A percentile compares a stretch with the other conserved stretches of the same genome.
Evolutionary conservation across 2,113 vertebrate species (phyloP).

Genomic region (Planiliza haematocheilus): DNA sequence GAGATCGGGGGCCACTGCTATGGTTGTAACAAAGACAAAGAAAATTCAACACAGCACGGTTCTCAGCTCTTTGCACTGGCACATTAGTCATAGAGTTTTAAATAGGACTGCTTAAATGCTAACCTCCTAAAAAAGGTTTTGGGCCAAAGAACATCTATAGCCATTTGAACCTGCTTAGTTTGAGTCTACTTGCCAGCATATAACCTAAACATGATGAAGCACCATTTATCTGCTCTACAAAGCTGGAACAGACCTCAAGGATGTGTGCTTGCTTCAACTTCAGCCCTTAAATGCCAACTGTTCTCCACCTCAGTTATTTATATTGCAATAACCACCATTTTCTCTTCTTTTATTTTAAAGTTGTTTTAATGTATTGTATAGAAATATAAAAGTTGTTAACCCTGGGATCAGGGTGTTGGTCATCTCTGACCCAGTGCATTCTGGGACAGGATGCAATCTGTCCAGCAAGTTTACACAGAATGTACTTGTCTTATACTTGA

Average conservation of each 20-base stretch:
- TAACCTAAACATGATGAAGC: not conserved
- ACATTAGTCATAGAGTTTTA: not conserved
- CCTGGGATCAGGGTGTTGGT: not conserved
- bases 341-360: too few relatives aligned
- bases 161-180: not conserved
- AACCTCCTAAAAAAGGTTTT: not conserved
- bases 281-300: not conserved
- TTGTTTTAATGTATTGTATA: too few relatives aligned
- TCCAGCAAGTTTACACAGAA: too few relatives aligned
- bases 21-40: conserved; percentile 15
- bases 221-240: not conserved
- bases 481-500: too few relatives aligned
- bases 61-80: not conserved
- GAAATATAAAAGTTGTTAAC: conserved; percentile 3
- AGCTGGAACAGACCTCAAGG: not conserved
- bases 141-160: not conserved
- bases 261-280: not conserved
- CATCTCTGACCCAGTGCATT: not conserved
- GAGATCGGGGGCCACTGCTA: not conserved
- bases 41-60: not conserved
- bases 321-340: too few relatives aligned
- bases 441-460: not conserved
- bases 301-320: too few relatives aligned
- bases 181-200: not conserved
- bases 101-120: not conserved